Evolutionary conservation across 2,113 vertebrate species (phyloP), one percentile per base, ranked within the genome.

Genomic region (Malurus cyaneus): DNA sequence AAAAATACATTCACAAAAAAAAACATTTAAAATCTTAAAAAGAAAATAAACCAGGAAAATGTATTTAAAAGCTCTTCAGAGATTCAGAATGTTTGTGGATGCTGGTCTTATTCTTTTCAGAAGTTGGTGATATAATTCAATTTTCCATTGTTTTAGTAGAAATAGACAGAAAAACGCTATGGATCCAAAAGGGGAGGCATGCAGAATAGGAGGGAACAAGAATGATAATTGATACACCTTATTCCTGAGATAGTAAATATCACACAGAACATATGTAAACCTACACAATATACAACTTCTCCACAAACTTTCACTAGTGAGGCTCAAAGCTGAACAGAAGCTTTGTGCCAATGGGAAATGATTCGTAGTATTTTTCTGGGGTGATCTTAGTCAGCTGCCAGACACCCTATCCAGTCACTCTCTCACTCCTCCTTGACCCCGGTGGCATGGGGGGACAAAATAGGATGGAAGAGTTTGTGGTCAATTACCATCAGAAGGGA

Each of bases 381-480:
- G 18, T 86, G 52, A 74, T 19, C 11, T 80, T 56, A 20, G 11
- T 6, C 15, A 46, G 16, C 16, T 80, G 18, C 49, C 41, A 72
- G 59, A 59, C 1, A 3, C 7, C 3, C 5, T 8, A 8, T 32
- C 9, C 19, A 67, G 17, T 46, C 23, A 17, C 18, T 60, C 12
- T 24, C 31, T 65, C 1, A 1, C 15, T 69, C 5, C 1, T 15
- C 14, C 18, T 16, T 42, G 10, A 20, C 11, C 6, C 4, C 5
- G 42, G 3, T 1, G 66, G 5, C 20, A 70, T 9, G 31, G 10
- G 3, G 5, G 8, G 11, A 49, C 14, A 62, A 79, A 59, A 46
- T 0, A 56, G 34, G 31, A 17, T 24, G 7, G 7, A 60, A 71
- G 66, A 69, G 0, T 46, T 34, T 82, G 14, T 20, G 34, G 10